Evolutionary conservation across 1,140 invertebrate genomes (phyloP).

Genomic region (Hylaeus anthracinus): DNA sequence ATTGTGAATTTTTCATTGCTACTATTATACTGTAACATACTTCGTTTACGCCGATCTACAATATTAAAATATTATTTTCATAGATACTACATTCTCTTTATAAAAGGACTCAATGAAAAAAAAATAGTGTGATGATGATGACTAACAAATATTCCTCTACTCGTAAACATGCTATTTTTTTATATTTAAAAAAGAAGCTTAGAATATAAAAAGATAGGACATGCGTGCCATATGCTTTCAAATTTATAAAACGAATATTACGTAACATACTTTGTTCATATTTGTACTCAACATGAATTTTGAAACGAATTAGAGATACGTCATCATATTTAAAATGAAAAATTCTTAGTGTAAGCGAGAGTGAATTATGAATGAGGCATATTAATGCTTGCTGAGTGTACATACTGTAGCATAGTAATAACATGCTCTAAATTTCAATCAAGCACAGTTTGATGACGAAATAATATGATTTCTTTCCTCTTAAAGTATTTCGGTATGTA

Average conservation of each 20-base stretch:
- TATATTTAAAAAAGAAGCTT: slow-evolving; percentile 68
- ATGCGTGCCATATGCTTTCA: slow-evolving; percentile 71
- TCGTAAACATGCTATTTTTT: slow-evolving; percentile 75
- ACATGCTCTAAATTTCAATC: slow-evolving; percentile 54
- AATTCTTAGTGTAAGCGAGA: slow-evolving; percentile 36
- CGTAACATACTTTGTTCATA: slow-evolving; percentile 52
- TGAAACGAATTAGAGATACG: slow-evolving; percentile 48
- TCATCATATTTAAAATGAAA: slow-evolving; percentile 51
- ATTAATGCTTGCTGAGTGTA: slow-evolving; percentile 73
- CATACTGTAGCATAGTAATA: slow-evolving; percentile 76
- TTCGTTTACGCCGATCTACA: slow-evolving; percentile 34
- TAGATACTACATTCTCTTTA: slow-evolving; percentile 55
- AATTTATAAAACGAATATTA: slow-evolving; percentile 54
- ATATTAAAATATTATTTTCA: slow-evolving; percentile 36
- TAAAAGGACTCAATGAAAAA: slow-evolving; percentile 42
- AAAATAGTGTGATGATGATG: slow-evolving; percentile 52
- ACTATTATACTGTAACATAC: slow-evolving; percentile 34
- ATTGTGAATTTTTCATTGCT: slow-evolving; percentile 28
- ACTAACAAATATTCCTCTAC: slow-evolving; percentile 67
- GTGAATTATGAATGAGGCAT: slow-evolving; percentile 56
- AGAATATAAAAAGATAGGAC: slow-evolving; percentile 60
- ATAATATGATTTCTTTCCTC: not conserved
- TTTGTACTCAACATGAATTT: slow-evolving; percentile 49
- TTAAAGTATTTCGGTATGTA: slow-evolving; percentile 36
- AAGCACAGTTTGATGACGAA: not conserved